These are phyloP conservation scores for Acanthornis magna DNA, from an alignment of 2,797 vertebrate genomes.

Conservation along the genomic window DNA sequence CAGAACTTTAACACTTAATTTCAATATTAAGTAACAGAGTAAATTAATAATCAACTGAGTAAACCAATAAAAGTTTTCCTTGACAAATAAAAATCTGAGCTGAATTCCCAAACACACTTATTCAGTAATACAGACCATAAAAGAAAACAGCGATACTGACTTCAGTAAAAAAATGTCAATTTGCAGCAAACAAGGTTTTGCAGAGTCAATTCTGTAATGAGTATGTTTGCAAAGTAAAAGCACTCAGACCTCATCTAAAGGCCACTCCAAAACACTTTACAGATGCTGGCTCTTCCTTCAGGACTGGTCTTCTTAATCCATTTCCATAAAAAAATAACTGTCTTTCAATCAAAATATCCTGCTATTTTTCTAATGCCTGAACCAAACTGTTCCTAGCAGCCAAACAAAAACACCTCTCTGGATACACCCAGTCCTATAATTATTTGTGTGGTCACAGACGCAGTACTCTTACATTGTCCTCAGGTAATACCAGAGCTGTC, in stretches of 20 bases:
- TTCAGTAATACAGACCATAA: not conserved
- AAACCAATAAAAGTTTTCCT: not conserved
- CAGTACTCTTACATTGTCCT: not conserved
- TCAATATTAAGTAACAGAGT: not conserved
- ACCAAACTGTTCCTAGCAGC: not conserved
- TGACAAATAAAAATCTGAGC: not conserved
- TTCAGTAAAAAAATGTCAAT: not conserved
- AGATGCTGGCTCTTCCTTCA: not conserved
- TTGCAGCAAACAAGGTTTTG: not conserved
- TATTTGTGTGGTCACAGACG: not conserved
- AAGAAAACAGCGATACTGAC: not conserved
- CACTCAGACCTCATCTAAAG: not conserved
- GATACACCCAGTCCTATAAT: not conserved
- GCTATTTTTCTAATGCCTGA: not conserved
- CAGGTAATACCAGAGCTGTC: not conserved
- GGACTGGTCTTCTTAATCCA: not conserved
- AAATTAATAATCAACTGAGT: not conserved
- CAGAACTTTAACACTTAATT: not conserved
- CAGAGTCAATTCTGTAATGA: not conserved
- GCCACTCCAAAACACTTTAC: not conserved
- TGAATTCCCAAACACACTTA: not conserved
- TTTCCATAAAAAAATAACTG: not conserved
- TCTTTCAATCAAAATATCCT: not conserved
- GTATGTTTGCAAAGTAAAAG: not conserved
- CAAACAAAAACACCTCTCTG: not conserved